A percentile compares a stretch with the other conserved stretches of the same genome.
Conservation (phyloP, 2,888 invertebrate genomes). For the Ormyrus labotus region DNA sequence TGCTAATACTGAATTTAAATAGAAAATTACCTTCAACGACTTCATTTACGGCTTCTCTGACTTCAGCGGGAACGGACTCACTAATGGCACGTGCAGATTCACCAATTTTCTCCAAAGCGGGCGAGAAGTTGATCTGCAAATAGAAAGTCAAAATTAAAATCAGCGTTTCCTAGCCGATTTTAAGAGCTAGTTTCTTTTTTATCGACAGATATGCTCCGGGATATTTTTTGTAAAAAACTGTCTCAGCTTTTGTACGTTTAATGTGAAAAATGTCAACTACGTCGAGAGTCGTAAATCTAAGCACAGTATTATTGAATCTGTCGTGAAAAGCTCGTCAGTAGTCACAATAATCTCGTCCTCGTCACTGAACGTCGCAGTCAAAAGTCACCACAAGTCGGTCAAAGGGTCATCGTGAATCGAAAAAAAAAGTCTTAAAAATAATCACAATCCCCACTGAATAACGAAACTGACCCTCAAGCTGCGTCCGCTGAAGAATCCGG, state of each 20-base stretch:
- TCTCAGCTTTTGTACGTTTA: too few species aligned
- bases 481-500: conserved; percentile 79
- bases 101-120: conserved; percentile 72
- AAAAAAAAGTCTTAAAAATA: not conserved
- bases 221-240: too few species aligned
- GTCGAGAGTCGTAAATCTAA: too few species aligned
- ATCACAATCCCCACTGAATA: conserved; percentile 6
- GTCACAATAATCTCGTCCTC: too few species aligned
- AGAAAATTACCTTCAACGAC: conserved; percentile 77
- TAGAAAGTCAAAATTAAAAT: conserved; percentile 31
- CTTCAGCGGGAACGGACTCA: conserved; percentile 78
- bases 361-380: too few species aligned
- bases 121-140: conserved; percentile 72
- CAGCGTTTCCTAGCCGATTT: too few species aligned
- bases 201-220: too few species aligned
- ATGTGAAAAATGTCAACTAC: too few species aligned
- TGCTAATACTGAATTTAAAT: not conserved
- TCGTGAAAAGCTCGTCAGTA: too few species aligned
- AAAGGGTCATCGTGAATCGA: not conserved
- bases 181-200: too few species aligned
- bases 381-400: too few species aligned
- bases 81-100: conserved; percentile 75
- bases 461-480: conserved; percentile 69
- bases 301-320: too few species aligned
- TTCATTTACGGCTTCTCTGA: conserved; percentile 78